Base-by-base conservation (phyloP, 2,797 vertebrate genomes). In the Taeniopygia guttata region DNA sequence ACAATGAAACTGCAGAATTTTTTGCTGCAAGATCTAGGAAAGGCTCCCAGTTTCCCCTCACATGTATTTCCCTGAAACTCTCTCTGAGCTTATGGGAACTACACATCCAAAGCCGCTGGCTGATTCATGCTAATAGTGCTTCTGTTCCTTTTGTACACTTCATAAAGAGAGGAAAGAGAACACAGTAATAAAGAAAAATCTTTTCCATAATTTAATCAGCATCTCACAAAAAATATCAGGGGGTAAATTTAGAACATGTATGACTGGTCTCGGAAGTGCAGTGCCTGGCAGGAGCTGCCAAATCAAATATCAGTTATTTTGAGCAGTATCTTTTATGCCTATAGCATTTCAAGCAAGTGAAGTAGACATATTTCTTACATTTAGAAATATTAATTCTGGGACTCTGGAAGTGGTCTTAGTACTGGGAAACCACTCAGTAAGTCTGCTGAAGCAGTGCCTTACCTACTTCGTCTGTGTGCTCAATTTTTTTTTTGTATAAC, bases 201-300 rank as follows among this genome's bases (percentile, higher is more conserved):
- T 56, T 56, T n/a, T 73, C 72, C 68, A 23, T 91, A 90, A 88
- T 84, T 90, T 77, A 94, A 81, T 81, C 83, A 91, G n/a, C 40
- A 20, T 72, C 90, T 72, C 73, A 46, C 62, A 60, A 49, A 86
- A 93, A 90, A 84, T 73, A 81, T 89, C 30, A 68, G 54, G 46
- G 84, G 74, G 54, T 94, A 87, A 94, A 96, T 95, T 96, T 95
- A 88, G 91, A 96, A 62, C 48, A 29, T 42, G 59, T 54, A 22
- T 78, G 87, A 87, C 69, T 72, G 74, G 43, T 77, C 63, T 68
- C 32, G 36, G 76, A 92, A 66, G 69, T 42, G 25, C 88, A 29
- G 26, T 3, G 51, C 36, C 54, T 82, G 51, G 34, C 86, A 84
- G 58, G 49, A 30, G 45, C 69, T 94, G 88, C 63, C 70, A 79